These are phyloP conservation scores for Ammodytes dubius DNA, from an alignment of 2,113 vertebrate species.

Conservation along the genomic window DNA sequence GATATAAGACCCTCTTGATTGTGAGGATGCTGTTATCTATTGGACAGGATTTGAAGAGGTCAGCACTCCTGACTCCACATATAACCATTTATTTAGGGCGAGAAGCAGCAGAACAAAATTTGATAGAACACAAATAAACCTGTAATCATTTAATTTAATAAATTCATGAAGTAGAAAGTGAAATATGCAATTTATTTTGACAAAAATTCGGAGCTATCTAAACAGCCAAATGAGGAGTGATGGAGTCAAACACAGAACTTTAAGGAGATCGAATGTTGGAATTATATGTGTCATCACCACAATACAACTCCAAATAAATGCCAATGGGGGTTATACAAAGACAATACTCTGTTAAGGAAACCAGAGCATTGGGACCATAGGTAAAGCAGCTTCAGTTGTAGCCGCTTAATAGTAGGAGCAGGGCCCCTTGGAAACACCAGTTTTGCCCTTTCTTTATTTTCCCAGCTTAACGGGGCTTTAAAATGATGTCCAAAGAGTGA, in stretches of 20 bases:
- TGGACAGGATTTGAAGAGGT: slow-evolving; percentile 6
- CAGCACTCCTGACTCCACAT: not conserved
- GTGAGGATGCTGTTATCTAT: slow-evolving; percentile 11
- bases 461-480: not conserved
- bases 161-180: not conserved
- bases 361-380: not conserved
- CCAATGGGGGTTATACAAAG: slow-evolving; percentile 18
- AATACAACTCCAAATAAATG: not conserved
- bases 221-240: not conserved
- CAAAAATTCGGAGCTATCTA: not conserved
- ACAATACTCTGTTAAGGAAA: slow-evolving; percentile 4
- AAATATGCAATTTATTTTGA: not conserved
- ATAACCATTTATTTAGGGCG: not conserved
- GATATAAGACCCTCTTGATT: slow-evolving; percentile 13
- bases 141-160: not conserved
- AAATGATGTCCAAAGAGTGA: not conserved
- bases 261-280: not conserved
- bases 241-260: not conserved
- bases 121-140: not conserved
- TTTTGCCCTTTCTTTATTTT: not conserved
- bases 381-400: slow-evolving; percentile 36
- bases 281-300: not conserved
- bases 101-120: not conserved
- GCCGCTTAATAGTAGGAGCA: slow-evolving; percentile 28
- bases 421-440: slow-evolving; percentile 1